Evolutionary conservation across 1,140 invertebrate genomes (phyloP), one percentile per base, ranked within the genome.

Genomic region (Elysia chlorotica): DNA sequence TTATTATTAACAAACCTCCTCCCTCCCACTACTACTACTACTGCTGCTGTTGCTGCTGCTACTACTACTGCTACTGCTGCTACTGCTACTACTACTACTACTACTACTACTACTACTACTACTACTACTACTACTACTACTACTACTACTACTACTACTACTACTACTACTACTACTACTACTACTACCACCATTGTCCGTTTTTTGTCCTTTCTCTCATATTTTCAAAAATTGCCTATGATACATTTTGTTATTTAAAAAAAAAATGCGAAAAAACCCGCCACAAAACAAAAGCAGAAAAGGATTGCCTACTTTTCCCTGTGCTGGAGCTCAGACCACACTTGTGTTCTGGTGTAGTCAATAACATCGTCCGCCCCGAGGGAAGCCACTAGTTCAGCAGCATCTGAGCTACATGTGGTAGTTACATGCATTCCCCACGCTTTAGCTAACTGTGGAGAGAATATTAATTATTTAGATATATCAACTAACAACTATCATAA

Each of bases 361-460:
- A 96, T 90, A n/a, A 93, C 91, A 68, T 85, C 75, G 82, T 93
- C 91, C 2, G 93, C 92, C 33, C 94, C 93, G 56, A 96, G 87
- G 66, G 88, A 85, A 74, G 88, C 83, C 4, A 97, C 90, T 31
- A 92, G 83, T 73, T 90, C 87, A n/a, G 92, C 78, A 53, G 92
- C 93, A 88, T 95, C 92, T 71, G 88, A 88, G 74, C 91, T 91
- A 84, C 95, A 96, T 0, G 93, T 94, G 35, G 92, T 91, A 59
- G 92, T 87, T 14, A 96, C 93, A 89, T 93, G 71, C 19, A 81
- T 84, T 41, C 91, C 91, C 91, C 94, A 95, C 1, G 92, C 89
- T 84, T 93, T 93, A 31, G 96, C 88, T 54, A 96, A 87, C 85
- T 88, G 56, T 23, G 36, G 68, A 53, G 71, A 6, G 65, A 37